phyloP scores from a whole-genome alignment of 2,797 vertebrate species.

The Rhabdomys pumilio region DNA sequence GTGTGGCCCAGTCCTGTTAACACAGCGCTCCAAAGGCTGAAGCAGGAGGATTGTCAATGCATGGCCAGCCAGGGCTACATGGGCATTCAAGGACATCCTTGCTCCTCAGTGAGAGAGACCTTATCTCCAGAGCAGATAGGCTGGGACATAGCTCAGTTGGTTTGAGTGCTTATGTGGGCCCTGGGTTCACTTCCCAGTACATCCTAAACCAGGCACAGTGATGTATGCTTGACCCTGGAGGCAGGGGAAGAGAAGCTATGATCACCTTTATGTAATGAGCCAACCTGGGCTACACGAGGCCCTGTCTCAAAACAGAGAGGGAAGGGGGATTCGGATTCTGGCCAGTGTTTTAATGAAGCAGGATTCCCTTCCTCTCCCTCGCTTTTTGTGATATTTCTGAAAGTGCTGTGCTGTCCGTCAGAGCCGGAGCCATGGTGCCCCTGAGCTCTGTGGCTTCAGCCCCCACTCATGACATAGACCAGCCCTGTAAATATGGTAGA shows the following conservation, averaged over 20 bases:
- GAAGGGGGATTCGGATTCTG: background rate
- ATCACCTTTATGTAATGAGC: background rate
- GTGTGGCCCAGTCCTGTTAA: background rate
- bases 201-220: background rate
- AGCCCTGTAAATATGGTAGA: no score
- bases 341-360: no score
- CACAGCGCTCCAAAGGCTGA: background rate
- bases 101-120: background rate
- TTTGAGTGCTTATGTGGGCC: background rate
- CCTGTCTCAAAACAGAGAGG: background rate
- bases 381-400: background rate
- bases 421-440: accelerated
- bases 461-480: background rate
- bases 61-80: background rate
- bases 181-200: background rate
- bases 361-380: background rate
- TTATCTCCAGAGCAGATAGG: background rate
- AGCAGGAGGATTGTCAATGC: background rate
- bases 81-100: background rate
- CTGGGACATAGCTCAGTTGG: background rate
- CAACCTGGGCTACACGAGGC: background rate
- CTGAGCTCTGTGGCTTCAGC: background rate
- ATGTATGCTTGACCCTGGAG: background rate
- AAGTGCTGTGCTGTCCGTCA: background rate
- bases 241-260: background rate